Conservation (phyloP, 2,888 invertebrate species). For the Macrosoma leucophasiata region DNA sequence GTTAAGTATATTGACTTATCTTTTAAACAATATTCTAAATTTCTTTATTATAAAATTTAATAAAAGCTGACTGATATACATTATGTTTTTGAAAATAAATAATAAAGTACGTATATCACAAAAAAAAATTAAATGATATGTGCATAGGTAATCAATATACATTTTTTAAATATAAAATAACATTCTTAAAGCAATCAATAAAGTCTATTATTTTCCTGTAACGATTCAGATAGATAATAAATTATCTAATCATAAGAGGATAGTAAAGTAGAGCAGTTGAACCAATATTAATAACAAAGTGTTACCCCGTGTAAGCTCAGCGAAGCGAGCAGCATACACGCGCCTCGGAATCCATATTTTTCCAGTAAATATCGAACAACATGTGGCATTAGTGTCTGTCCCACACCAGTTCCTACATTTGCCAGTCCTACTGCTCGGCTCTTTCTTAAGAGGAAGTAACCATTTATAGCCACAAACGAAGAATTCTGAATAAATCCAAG, state of each 20-base stretch:
- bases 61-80: no score
- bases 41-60: no score
- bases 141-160: no score
- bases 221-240: no score
- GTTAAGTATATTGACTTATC: no score
- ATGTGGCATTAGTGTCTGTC: slow-evolving; percentile 84
- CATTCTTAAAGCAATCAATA: no score
- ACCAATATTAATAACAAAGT: slow-evolving; percentile 18
- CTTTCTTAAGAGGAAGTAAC: slow-evolving; percentile 80
- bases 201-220: no score
- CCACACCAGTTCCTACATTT: slow-evolving; percentile 84
- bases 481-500: slow-evolving; percentile 83
- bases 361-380: slow-evolving; percentile 79
- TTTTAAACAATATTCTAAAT: no score
- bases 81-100: slow-evolving; percentile 1
- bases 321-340: slow-evolving; percentile 78
- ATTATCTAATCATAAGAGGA: no score
- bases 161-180: no score
- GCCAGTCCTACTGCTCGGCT: slow-evolving; percentile 85
- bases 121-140: no score
- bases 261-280: no score
- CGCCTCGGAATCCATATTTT: slow-evolving; percentile 78
- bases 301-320: slow-evolving; percentile 80
- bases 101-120: neutral
- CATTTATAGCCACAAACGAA: slow-evolving; percentile 82